Evolutionary conservation across 2,113 vertebrate genomes (phyloP).

Genomic region (Sialia sialis): DNA sequence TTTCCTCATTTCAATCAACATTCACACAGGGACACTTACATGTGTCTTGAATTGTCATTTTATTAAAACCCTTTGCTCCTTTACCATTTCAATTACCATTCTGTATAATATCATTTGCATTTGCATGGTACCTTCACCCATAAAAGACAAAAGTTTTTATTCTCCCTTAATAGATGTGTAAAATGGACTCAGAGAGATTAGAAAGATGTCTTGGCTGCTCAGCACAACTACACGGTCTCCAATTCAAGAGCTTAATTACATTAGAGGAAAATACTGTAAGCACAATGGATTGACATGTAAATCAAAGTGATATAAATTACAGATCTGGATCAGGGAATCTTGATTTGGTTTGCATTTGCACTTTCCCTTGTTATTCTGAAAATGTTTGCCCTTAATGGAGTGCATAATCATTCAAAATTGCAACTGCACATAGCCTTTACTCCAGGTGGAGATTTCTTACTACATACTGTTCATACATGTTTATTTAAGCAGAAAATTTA

Average conservation of each 20-base stretch:
- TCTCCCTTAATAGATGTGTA: conserved; percentile 4
- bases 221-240: not conserved
- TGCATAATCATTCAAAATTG: not conserved
- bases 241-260: not conserved
- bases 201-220: not conserved
- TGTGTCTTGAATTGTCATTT: conserved; percentile 33
- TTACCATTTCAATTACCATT: conserved; percentile 33
- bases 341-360: not conserved
- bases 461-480: not conserved
- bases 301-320: conserved; percentile 24
- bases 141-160: conserved; percentile 44
- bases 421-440: not conserved
- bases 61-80: conserved; percentile 34
- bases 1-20: conserved; percentile 17
- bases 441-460: not conserved
- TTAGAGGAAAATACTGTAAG: not conserved
- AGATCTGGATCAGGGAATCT: not conserved
- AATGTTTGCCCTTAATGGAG: not conserved
- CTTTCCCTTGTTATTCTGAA: conserved; percentile 5
- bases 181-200: conserved; percentile 21
- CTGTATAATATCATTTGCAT: conserved; percentile 39
- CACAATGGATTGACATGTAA: not conserved
- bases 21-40: not conserved
- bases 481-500: not conserved
- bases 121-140: conserved; percentile 27